Base-by-base conservation (phyloP, 23 tunicate species). In the Ascidia mentula region DNA sequence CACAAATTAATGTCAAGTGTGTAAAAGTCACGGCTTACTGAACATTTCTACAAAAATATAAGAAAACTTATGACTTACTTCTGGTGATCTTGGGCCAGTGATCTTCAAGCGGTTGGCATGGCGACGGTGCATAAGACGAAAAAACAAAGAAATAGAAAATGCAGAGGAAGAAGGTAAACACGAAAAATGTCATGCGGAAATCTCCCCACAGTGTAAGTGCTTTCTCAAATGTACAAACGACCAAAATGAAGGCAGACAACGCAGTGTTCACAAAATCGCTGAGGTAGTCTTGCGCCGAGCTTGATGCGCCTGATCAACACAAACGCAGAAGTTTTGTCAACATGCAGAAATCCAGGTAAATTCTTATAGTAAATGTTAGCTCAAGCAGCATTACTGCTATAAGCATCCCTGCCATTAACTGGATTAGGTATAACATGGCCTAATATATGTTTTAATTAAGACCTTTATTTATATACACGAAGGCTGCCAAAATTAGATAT, bases 131-230 rank as follows among this genome's bases (percentile, higher is more conserved):
- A 7, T 81, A 77, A 34, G 69, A 59, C 9, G 82, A 40, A 34
- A 77, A 85, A 34, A 76, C 71, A 32, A 32, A 42, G 6, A 60
- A 69, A 59, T 40, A 85, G 9, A 85, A 20, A 33, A 85, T 76
- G 72, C 89, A 40, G 20, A 85, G 78, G 53, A 85, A 31, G 71
- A 85, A 77, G 26, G 89, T 77, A 72, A 69, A 60, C n/a, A 85
- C 18, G 72, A 69, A 85, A 34, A 77, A 85, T 2, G 69, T 37
- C 12, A 33, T 71, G 32, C 72, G 45, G 76, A 85, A 30, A 15
- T 60, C 89, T 31, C 75, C 80, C 46, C 40, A 30, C 26, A 85
- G 45, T 8, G 77, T 60, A 7, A 85, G 40, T 3, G 81, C 89
- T 46, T 85, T 85, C 53, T 85, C 89, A 45, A 77, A 85, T 18